Conservation (phyloP, 2,113 vertebrate genomes). For the Pluvianellus socialis region DNA sequence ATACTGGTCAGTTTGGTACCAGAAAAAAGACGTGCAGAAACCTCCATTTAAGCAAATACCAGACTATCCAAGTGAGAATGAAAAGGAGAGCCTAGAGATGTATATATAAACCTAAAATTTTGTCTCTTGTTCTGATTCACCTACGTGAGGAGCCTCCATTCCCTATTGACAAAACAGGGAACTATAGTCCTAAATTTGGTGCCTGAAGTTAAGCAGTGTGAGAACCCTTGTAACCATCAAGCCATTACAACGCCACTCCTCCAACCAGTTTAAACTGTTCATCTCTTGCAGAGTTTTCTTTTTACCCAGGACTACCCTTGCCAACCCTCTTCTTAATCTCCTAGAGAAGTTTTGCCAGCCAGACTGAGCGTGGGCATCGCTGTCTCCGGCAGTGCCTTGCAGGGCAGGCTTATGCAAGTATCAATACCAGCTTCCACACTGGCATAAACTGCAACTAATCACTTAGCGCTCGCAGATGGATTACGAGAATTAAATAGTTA, state of each 20-base stretch:
- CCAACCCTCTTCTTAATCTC: neutral
- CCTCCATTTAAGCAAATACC: neutral
- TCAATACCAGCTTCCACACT: neutral
- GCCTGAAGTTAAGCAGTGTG: neutral
- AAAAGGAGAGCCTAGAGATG: neutral
- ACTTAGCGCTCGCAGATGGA: neutral
- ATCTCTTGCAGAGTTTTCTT: neutral
- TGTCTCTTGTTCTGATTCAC: neutral
- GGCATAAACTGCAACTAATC: constrained; percentile 42
- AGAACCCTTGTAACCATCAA: neutral
- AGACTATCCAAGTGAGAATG: neutral
- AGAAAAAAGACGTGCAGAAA: neutral
- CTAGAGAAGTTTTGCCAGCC: neutral
- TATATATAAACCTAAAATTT: neutral
- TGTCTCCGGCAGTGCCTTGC: neutral
- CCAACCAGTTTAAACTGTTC: neutral
- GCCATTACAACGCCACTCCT: neutral
- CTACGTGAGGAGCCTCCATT: neutral
- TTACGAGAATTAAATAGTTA: constrained; percentile 45
- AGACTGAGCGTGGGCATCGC: fast-evolving
- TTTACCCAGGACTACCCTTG: neutral
- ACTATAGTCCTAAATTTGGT: neutral
- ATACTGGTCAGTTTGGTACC: neutral
- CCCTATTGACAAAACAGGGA: neutral
- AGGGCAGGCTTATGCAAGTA: neutral